Evolutionary conservation across 1,140 invertebrate genomes (phyloP).

Genomic region (Drosophila neocordata): DNA sequence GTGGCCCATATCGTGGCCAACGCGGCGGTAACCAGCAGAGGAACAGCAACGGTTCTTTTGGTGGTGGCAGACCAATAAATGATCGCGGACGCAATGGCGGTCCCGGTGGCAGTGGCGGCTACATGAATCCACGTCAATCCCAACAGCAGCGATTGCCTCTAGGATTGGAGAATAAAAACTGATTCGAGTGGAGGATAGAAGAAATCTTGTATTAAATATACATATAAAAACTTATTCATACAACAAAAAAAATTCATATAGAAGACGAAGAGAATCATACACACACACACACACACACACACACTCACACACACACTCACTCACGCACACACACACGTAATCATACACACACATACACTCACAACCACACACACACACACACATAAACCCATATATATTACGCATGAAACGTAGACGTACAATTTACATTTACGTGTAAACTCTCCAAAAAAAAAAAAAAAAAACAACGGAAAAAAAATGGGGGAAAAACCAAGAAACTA

Average conservation of each 20-base stretch:
- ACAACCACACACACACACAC: neutral
- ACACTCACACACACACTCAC: constrained; percentile 25
- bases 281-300: constrained; percentile 30
- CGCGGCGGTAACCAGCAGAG: constrained; percentile 65
- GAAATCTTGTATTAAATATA: constrained; percentile 53
- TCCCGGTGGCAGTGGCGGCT: constrained; percentile 43
- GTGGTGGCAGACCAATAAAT: constrained; percentile 56
- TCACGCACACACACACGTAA: constrained; percentile 5
- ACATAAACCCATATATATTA: neutral
- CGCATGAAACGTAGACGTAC: constrained; percentile 62
- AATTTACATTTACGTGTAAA: constrained; percentile 65
- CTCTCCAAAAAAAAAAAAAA: constrained; percentile 46
- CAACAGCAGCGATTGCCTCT: constrained; percentile 72
- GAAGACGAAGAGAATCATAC: constrained; percentile 5
- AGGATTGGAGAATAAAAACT: constrained; percentile 78
- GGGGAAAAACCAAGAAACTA: constrained; percentile 26
- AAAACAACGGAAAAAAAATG: constrained; percentile 23
- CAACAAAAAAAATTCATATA: constrained; percentile 16
- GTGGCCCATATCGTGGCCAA: constrained; percentile 62
- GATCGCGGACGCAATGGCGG: constrained; percentile 61
- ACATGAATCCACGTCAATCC: constrained; percentile 71
- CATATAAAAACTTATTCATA: constrained; percentile 33
- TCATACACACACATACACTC: constrained; percentile 43
- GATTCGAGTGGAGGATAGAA: constrained; percentile 50
- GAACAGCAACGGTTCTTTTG: constrained; percentile 62